Evolutionary conservation across 2,888 invertebrate genomes (phyloP), one percentile per base, ranked within the genome.

Genomic region (Chloromyia formosa): DNA sequence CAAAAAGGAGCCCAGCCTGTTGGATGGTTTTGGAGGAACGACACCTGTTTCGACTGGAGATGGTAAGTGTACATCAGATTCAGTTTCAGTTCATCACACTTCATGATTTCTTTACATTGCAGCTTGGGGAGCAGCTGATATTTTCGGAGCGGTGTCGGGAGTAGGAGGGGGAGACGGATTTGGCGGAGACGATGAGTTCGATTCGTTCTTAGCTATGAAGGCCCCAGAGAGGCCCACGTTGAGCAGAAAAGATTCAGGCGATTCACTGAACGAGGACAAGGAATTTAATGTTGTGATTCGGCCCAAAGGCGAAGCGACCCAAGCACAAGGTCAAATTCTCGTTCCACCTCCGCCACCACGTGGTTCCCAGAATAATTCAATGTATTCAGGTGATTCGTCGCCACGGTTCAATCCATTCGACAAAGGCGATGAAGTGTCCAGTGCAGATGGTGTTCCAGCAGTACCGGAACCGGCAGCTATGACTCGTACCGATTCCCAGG

Each of bases 401-500:
- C 91, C 93, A 0, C 87, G 93, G 62, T 89, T 90, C 80, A 94
- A 94, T 87, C 94, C 94, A 1, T 94, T 94, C 81, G 93, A 93
- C 83, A 90, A 90, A 79, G 87, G 88, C 74, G 80, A 79, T 0
- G 85, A 84, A 74, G 83, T 83, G 22, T 79, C 81, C 1, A 75
- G 76, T 49, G 79, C 80, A 23, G 81, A 77, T 20, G 82, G 82
- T 0, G 81, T 83, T 42, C 82, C 85, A 27, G 81, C 81, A n/a
- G 9, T 77, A 76, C 77, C 77, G 78, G 82, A 80, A 73, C 79
- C 80, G 27, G 82, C 83, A 3, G 80, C 84, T 77, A 79, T 88
- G 20, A 84, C 87, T 81, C 84, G 89, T 78, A 86, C 87, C 75
- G 88, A 88, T 80, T 91, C 90, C 0, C 88, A 92, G 85, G 95